These are phyloP conservation scores for Geodia barretti DNA, from an alignment of 37 sponge, comb jelly and placozoan species.

Conservation along the genomic window DNA sequence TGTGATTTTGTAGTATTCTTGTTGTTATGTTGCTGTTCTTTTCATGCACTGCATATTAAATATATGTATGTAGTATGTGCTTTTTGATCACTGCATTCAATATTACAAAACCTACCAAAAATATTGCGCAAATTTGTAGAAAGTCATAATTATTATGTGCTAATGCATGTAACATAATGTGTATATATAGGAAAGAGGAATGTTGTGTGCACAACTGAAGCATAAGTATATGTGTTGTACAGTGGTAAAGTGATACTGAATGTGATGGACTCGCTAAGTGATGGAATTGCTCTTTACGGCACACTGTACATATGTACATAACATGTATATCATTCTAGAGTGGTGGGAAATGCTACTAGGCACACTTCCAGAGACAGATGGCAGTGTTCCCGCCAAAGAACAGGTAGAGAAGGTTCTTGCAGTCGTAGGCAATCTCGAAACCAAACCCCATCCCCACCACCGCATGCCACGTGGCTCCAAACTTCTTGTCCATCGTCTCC, in stretches of 20 bases:
- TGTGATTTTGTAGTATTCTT: too few species aligned
- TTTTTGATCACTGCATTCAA: too few species aligned
- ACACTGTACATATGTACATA: background rate
- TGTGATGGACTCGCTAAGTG: too few species aligned
- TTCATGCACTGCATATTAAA: too few species aligned
- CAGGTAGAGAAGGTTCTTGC: constrained; percentile 95
- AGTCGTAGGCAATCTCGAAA: constrained; percentile 93
- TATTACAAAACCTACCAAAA: too few species aligned
- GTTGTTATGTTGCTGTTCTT: too few species aligned
- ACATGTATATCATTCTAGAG: background rate
- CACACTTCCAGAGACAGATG: constrained; percentile 99
- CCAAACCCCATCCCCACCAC: constrained; percentile 96
- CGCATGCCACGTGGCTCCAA: constrained; percentile 97
- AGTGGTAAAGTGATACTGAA: background rate
- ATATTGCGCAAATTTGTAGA: too few species aligned
- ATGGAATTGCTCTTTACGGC: background rate
- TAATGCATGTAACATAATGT: too few species aligned
- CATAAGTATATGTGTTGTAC: background rate
- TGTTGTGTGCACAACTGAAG: background rate
- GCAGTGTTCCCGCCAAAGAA: constrained; percentile 96
- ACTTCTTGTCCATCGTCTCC: constrained; percentile 99
- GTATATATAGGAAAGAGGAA: too few species aligned
- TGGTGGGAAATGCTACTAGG: constrained; percentile 11
- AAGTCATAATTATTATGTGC: too few species aligned
- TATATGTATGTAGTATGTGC: too few species aligned